These are phyloP conservation scores for Magallana nippona DNA, from an alignment of 2,888 invertebrate species.

Conservation along the genomic window DNA sequence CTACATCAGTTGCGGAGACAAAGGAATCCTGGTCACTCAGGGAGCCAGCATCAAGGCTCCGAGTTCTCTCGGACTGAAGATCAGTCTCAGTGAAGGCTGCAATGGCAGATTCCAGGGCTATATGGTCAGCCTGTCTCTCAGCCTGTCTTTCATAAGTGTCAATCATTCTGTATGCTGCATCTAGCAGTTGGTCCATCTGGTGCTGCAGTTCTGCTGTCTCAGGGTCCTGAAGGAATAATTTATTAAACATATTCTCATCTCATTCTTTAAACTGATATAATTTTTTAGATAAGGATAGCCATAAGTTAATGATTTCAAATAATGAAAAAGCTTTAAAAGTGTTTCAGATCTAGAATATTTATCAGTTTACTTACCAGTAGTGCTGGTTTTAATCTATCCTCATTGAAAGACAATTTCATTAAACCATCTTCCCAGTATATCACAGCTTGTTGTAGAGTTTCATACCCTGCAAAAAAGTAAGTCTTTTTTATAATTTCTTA, in stretches of 20 bases:
- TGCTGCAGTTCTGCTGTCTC: conserved; percentile 79
- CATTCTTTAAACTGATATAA: too few species aligned
- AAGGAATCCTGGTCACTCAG: conserved; percentile 88
- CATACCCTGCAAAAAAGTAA: conserved; percentile 85
- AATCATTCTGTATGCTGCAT: conserved; percentile 91
- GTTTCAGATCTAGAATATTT: background rate
- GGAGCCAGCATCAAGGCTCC: conserved; percentile 69
- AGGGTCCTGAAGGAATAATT: conserved; percentile 64
- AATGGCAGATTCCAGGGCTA: conserved; percentile 72
- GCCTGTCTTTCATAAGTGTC: conserved; percentile 83
- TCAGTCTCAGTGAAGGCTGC: conserved; percentile 68
- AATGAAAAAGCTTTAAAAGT: background rate
- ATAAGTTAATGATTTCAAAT: too few species aligned
- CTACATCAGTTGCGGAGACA: conserved; percentile 93
- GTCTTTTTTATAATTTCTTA: background rate
- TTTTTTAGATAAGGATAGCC: too few species aligned
- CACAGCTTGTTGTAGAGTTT: conserved; percentile 93
- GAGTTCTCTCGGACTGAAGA: conserved; percentile 55
- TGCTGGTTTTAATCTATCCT: conserved; percentile 65
- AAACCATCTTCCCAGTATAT: conserved; percentile 97
- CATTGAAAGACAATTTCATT: conserved; percentile 78
- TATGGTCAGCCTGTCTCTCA: conserved; percentile 70
- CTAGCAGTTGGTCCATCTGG: conserved; percentile 89
- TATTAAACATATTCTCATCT: background rate
- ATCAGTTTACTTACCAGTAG: conserved; percentile 43